phyloP scores from a whole-genome alignment of 2,888 invertebrate genomes.

The Icerya purchasi region DNA sequence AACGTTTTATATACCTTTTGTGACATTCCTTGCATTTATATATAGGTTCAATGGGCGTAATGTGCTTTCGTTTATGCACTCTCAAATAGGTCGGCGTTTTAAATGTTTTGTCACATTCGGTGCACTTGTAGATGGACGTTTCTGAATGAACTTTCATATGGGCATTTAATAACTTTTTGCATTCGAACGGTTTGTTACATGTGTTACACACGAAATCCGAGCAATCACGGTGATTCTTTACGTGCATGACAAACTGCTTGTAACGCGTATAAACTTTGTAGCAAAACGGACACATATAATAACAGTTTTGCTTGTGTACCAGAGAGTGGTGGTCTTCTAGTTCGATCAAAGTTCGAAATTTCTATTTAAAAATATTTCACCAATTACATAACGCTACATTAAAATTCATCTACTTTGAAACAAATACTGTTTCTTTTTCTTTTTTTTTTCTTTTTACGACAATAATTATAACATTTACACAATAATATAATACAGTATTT shows the following conservation, averaged over 20 bases:
- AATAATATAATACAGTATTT: too few relatives aligned
- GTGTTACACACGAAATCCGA: slow-evolving; percentile 27
- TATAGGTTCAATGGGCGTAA: slow-evolving; percentile 34
- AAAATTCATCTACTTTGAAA: too few relatives aligned
- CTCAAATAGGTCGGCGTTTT: slow-evolving; percentile 33
- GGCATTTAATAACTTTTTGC: slow-evolving; percentile 28
- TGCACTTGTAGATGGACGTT: slow-evolving; percentile 30
- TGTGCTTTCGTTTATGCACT: slow-evolving; percentile 33
- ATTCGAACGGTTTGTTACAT: slow-evolving; percentile 34
- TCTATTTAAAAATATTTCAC: slow-evolving; percentile 17
- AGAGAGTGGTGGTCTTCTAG: slow-evolving; percentile 37
- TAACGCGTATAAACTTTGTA: slow-evolving; percentile 39
- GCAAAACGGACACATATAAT: slow-evolving; percentile 44
- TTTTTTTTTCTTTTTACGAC: too few relatives aligned
- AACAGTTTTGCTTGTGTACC: slow-evolving; percentile 38
- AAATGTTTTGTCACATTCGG: slow-evolving; percentile 34
- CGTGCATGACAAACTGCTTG: slow-evolving; percentile 39
- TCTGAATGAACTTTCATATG: slow-evolving; percentile 32
- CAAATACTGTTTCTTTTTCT: too few relatives aligned
- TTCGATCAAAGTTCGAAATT: slow-evolving; percentile 28
- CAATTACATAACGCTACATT: too few relatives aligned
- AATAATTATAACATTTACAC: too few relatives aligned
- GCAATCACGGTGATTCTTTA: slow-evolving; percentile 30
- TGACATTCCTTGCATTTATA: slow-evolving; percentile 37
- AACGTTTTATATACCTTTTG: slow-evolving; percentile 25